A percentile compares a stretch with the other conserved stretches of the same genome.
Evolutionary conservation across 2,113 vertebrate genomes (phyloP).

Genomic region (Lagopus muta): DNA sequence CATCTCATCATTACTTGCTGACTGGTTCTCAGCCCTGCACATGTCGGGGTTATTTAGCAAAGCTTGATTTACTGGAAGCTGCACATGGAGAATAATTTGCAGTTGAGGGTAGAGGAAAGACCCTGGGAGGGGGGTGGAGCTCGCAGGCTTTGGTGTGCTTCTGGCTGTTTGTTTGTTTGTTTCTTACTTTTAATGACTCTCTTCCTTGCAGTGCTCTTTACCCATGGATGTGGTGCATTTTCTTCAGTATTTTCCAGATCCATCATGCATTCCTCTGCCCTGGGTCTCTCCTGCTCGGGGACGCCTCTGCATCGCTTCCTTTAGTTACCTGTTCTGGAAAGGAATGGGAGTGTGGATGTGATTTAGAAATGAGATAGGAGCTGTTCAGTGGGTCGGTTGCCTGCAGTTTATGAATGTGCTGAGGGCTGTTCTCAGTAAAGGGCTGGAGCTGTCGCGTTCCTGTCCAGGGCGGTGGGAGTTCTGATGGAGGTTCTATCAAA

Average conservation of each 20-base stretch:
- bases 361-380: neutral
- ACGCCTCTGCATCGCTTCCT: neutral
- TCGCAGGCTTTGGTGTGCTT: neutral
- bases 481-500: constrained; percentile 45
- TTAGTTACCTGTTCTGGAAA: neutral
- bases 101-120: constrained; percentile 34
- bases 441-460: neutral
- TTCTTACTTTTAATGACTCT: neutral
- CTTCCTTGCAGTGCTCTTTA: neutral
- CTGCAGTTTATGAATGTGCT: constrained; percentile 29
- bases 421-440: neutral
- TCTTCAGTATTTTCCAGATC: neutral
- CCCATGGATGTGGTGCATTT: neutral
- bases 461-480: constrained; percentile 32
- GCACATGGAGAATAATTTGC: constrained; percentile 35
- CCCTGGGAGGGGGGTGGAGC: neutral
- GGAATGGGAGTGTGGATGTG: neutral
- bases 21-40: constrained; percentile 52
- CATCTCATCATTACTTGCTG: constrained; percentile 70
- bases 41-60: constrained; percentile 63
- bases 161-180: neutral
- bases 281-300: neutral
- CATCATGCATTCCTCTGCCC: neutral
- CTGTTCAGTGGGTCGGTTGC: neutral
- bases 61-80: constrained; percentile 32